These are phyloP conservation scores for Scotopteryx bipunctaria DNA, from an alignment of 2,888 invertebrate species.

Conservation along the genomic window DNA sequence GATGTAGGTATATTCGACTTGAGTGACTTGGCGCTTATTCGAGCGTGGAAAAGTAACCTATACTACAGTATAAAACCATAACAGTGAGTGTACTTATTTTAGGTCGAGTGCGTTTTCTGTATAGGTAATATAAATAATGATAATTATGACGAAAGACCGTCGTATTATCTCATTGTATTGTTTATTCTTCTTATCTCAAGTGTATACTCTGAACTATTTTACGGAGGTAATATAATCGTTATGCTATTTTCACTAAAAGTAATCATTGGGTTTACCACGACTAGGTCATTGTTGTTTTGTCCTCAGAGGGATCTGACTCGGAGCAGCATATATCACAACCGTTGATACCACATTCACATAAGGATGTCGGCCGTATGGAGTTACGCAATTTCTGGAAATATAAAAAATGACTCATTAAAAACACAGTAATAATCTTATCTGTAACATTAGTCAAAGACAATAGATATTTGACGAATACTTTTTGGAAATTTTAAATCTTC, in stretches of 20 bases:
- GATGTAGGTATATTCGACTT: not conserved
- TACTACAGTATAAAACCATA: conserved; percentile 26
- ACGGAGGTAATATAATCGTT: conserved; percentile 28
- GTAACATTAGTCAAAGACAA: conserved; percentile 9
- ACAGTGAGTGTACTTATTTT: conserved; percentile 39
- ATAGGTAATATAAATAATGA: conserved; percentile 51
- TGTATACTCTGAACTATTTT: conserved; percentile 33
- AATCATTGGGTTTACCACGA: conserved; percentile 42
- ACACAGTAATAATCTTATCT: conserved; percentile 22
- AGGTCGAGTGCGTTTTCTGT: conserved; percentile 61
- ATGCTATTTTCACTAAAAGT: conserved; percentile 23
- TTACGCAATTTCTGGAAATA: conserved; percentile 88
- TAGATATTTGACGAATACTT: conserved; percentile 18
- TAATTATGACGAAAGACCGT: conserved; percentile 61
- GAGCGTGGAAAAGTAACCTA: conserved; percentile 50
- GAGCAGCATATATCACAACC: conserved; percentile 87
- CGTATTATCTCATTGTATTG: conserved; percentile 61
- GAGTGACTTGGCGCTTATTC: conserved; percentile 30
- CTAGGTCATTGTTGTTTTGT: conserved; percentile 73
- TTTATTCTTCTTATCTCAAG: conserved; percentile 62
- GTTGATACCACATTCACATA: conserved; percentile 90
- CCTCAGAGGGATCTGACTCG: conserved; percentile 72
- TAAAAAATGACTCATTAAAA: conserved; percentile 15
- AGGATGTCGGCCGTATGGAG: conserved; percentile 87
- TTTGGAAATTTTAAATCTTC: conserved; percentile 20